Evolutionary conservation across 2,797 vertebrate genomes (phyloP).

Genomic region (Tragelaphus oryx): DNA sequence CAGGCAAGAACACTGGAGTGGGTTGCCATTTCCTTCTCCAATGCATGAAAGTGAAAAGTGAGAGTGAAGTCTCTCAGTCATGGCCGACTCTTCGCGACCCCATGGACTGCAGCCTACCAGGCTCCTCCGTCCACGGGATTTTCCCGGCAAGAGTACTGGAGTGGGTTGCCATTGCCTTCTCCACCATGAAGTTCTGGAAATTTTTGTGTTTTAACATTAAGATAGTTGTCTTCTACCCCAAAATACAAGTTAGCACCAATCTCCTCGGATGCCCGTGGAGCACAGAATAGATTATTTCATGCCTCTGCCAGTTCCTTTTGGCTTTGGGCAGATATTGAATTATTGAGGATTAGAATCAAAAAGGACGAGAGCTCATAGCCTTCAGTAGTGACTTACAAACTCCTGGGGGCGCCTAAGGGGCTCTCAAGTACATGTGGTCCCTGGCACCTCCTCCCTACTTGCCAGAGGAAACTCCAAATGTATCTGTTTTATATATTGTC

Average conservation of each 20-base stretch:
- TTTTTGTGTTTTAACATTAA: neutral
- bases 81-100: rapidly evolving
- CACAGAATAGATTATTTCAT: neutral
- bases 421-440: neutral
- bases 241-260: neutral
- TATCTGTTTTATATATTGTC: slow-evolving; percentile 10
- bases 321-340: neutral
- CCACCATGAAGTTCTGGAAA: neutral
- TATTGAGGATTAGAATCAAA: neutral
- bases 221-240: neutral
- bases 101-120: too few species aligned
- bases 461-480: slow-evolving; percentile 1
- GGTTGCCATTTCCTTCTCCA: too few species aligned
- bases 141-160: too few species aligned
- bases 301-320: neutral
- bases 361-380: neutral
- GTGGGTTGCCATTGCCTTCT: too few species aligned
- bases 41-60: too few species aligned
- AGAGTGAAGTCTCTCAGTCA: too few species aligned
- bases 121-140: too few species aligned
- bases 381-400: neutral
- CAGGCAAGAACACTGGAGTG: too few species aligned
- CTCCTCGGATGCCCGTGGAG: neutral
- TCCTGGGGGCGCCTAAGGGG: neutral
- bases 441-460: neutral